Evolutionary conservation across 1,140 invertebrate genomes (phyloP).

Genomic region (Lasioglossum albipes): DNA sequence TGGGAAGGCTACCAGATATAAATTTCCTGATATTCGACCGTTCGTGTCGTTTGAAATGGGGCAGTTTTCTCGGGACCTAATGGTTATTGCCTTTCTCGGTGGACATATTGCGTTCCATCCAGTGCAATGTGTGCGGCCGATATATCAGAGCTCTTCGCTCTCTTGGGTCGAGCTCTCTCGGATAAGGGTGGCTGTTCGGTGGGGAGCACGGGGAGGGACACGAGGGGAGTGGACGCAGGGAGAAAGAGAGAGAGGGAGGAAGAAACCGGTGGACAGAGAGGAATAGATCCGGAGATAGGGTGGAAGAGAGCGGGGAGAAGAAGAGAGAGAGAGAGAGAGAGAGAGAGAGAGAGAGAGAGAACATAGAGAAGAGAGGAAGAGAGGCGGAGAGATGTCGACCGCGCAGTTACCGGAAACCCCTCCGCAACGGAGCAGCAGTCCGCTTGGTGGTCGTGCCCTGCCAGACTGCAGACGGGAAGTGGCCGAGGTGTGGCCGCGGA

Average conservation of each 20-base stretch:
- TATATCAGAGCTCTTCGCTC: constrained; percentile 78
- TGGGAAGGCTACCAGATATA: constrained; percentile 75
- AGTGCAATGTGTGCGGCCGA: constrained; percentile 83
- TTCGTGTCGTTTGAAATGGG: constrained; percentile 83
- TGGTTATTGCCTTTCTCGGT: constrained; percentile 84
- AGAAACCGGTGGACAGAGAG: constrained; percentile 37
- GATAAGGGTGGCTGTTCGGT: constrained; percentile 61
- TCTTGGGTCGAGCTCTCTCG: constrained; percentile 60
- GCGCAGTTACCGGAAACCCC: constrained; percentile 75
- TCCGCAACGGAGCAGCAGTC: constrained; percentile 63
- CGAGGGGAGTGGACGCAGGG: constrained; percentile 48
- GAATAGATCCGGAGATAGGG: constrained; percentile 40
- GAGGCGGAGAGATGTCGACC: constrained; percentile 61
- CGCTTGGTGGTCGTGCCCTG: constrained; percentile 64
- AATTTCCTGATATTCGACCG: constrained; percentile 83
- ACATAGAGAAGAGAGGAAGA: constrained; percentile 4
- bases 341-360: constrained; percentile 52
- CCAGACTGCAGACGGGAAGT: constrained; percentile 76
- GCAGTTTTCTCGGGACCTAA: constrained; percentile 83
- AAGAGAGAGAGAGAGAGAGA: neutral
- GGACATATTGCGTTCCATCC: constrained; percentile 84
- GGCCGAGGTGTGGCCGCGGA: constrained; percentile 78
- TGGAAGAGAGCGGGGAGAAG: neutral
- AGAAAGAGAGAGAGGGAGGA: neutral
- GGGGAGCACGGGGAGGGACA: neutral